Percentiles rank a stretch among this genome's conserved stretches.
Conservation (phyloP, 2,888 invertebrate species). For the Pandemis cinnamomeana region DNA sequence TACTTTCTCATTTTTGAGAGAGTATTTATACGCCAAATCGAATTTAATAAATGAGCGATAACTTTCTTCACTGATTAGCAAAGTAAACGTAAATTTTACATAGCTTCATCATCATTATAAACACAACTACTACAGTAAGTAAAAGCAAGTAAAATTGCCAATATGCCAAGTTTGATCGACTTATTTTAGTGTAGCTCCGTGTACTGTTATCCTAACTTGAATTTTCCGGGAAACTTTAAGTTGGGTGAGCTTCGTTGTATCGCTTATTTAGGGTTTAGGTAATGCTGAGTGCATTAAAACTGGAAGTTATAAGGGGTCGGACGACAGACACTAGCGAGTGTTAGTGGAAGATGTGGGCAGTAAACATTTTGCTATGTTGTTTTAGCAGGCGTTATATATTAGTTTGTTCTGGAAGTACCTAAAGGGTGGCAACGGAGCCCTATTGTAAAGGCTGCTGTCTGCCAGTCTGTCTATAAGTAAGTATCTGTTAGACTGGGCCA, state of each 20-base stretch:
- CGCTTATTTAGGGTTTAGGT: conserved; percentile 18
- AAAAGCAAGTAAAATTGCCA: not conserved
- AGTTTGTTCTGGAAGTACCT: too few relatives aligned
- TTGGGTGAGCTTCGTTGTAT: not conserved
- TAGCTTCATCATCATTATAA: too few relatives aligned
- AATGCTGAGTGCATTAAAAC: conserved; percentile 32
- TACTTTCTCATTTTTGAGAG: too few relatives aligned
- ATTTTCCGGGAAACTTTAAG: conserved; percentile 19
- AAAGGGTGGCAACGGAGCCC: too few relatives aligned
- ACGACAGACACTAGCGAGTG: conserved; percentile 15
- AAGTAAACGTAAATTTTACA: too few relatives aligned
- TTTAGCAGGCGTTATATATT: conserved; percentile 28
- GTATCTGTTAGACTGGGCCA: too few relatives aligned
- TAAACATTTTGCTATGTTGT: conserved; percentile 33
- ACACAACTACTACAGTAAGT: too few relatives aligned
- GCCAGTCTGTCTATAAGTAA: too few relatives aligned
- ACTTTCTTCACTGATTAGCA: too few relatives aligned
- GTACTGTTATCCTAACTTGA: conserved; percentile 16
- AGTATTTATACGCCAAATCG: too few relatives aligned
- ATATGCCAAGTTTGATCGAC: not conserved
- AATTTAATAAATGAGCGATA: too few relatives aligned
- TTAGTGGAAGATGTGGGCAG: conserved; percentile 33
- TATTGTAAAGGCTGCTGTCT: too few relatives aligned
- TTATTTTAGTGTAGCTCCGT: not conserved
- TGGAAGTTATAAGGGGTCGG: conserved; percentile 24